These are phyloP conservation scores for Atherix ibis DNA, from an alignment of 2,888 invertebrate genomes.

Conservation along the genomic window DNA sequence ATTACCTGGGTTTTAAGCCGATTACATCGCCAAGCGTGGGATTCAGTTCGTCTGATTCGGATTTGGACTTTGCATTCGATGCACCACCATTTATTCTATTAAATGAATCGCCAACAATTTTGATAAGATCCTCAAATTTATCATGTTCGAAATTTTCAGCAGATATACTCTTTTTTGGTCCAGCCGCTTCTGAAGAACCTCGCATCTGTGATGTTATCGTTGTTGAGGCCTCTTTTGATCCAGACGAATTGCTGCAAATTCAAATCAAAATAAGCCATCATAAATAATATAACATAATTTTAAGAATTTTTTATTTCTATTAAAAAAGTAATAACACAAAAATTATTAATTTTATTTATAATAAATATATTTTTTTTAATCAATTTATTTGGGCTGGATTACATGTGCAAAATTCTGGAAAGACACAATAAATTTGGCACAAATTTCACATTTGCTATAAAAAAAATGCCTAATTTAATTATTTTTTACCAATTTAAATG, in stretches of 20 bases:
- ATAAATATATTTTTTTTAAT: too few species aligned
- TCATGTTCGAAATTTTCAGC: conserved; percentile 22
- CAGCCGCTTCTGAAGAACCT: conserved; percentile 18
- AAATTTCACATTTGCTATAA: too few species aligned
- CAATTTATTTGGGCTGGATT: too few species aligned
- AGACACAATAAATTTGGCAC: too few species aligned
- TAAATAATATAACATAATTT: not conserved
- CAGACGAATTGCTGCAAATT: conserved; percentile 29
- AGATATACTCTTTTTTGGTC: conserved; percentile 9
- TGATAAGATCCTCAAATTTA: conserved; percentile 24
- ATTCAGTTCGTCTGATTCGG: conserved; percentile 43
- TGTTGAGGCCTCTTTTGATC: conserved; percentile 31
- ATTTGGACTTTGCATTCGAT: conserved; percentile 32
- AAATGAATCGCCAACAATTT: conserved; percentile 16
- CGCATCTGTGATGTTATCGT: conserved; percentile 19
- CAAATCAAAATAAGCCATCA: conserved; percentile 2
- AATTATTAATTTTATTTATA: too few species aligned
- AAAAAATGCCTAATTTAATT: too few species aligned
- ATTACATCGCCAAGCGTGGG: conserved; percentile 57
- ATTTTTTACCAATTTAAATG: too few species aligned
- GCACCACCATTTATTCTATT: conserved; percentile 13
- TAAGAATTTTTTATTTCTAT: too few species aligned
- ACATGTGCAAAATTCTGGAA: too few species aligned
- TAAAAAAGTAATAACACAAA: too few species aligned
- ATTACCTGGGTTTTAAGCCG: conserved; percentile 34